Evolutionary conservation across 2,888 invertebrate genomes (phyloP), one percentile per base, ranked within the genome.

Genomic region (Drosophila subquinaria): DNA sequence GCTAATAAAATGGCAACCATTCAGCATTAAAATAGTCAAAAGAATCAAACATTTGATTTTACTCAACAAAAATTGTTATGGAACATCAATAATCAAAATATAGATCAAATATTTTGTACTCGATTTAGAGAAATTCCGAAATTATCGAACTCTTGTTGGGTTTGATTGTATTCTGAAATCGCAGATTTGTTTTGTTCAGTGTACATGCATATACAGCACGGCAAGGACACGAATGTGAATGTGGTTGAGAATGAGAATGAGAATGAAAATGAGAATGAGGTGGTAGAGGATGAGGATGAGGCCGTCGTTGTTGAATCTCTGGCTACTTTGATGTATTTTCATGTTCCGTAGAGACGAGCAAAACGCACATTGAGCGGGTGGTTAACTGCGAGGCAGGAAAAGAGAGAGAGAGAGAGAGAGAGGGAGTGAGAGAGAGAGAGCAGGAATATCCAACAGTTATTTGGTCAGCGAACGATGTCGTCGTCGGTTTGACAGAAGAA

Each of bases 321-420:
- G 86, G 74, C 83, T 85, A 88, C 86, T 89, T 88, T 84, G 83
- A 84, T 84, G 83, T 88, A 86, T 78, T 87, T 79, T 76, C 85
- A 73, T 81, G 87, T 89, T 85, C 88, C 87, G 66, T 73, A 59
- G 89, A 87, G 89, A 87, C 53, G 20, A 57, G 57, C 36, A 33
- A 53, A 69, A 78, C 77, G 79, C 79, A 79, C 61, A 65, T 53
- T 70, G 77, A 40, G 30, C 27, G 15, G 27, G 9, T 50, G 23
- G 27, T 20, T 17, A 20, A 20, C 2, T 36, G 40, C 6, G 9
- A 47, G 30, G 30, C 1, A 30, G 30, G 9, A 27, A 13, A 13
- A 35, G 33, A 27, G 23, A n/a, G 27, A n/a, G 47, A 13, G 50
- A 35, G 33, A 8, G 17, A 13, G 35, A 5, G n/a, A 5, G 27